Percentiles rank a stretch among this genome's conserved stretches.
Conservation (phyloP, 2,888 invertebrate genomes). For the Trachelus stipa region DNA sequence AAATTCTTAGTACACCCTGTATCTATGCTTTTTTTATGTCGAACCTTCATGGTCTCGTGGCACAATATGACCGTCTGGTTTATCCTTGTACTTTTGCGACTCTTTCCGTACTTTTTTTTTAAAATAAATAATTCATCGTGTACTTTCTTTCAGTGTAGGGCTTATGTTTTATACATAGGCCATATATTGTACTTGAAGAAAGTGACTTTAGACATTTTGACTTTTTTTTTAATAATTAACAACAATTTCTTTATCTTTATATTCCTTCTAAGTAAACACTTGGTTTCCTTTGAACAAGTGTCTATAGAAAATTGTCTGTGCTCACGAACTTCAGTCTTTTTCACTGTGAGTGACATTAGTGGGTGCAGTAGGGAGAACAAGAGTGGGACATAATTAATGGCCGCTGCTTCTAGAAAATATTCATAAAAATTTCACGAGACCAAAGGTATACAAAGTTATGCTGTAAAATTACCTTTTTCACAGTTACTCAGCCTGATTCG, state of each 20-base stretch:
- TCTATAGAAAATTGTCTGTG: not conserved
- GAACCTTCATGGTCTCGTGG: too few relatives aligned
- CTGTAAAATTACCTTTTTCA: not conserved
- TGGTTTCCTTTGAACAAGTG: not conserved
- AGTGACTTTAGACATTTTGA: too few relatives aligned
- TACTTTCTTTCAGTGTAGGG: not conserved
- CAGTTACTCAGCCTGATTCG: not conserved
- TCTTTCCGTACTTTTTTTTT: too few relatives aligned
- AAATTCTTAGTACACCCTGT: too few relatives aligned
- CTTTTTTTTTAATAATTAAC: not conserved
- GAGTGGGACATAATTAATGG: conserved; percentile 1
- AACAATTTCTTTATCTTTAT: not conserved
- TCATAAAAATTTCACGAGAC: not conserved
- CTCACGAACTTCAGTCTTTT: not conserved
- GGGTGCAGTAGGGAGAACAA: not conserved
- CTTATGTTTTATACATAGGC: not conserved
- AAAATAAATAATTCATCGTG: too few relatives aligned
- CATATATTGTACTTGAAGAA: too few relatives aligned
- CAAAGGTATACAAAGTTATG: not conserved
- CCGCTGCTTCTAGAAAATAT: not conserved
- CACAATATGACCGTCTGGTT: too few relatives aligned
- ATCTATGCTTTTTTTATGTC: too few relatives aligned
- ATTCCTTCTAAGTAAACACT: not conserved
- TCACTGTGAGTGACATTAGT: not conserved
- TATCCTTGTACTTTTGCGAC: too few relatives aligned